phyloP scores from a whole-genome alignment of 2,888 invertebrate genomes.

The Xanthorhoe spadicearia region DNA sequence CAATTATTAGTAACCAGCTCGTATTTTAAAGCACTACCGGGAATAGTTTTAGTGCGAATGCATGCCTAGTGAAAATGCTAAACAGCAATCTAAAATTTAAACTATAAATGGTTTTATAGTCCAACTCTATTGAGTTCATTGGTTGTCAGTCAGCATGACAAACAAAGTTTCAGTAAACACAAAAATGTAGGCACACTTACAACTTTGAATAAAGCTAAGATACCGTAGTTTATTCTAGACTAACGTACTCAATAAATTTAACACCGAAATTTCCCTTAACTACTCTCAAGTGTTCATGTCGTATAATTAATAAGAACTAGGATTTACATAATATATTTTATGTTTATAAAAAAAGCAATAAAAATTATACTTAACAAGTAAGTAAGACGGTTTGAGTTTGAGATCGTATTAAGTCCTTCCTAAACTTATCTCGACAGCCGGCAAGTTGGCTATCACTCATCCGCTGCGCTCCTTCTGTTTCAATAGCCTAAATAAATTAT shows the following conservation, averaged over 20 bases:
- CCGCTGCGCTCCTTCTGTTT: slow-evolving; percentile 50
- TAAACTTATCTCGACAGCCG: slow-evolving; percentile 23
- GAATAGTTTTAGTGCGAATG: slow-evolving; percentile 5
- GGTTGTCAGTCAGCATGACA: not conserved
- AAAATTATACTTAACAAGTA: too few relatives aligned
- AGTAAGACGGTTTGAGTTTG: too few relatives aligned
- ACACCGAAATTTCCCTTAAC: too few relatives aligned
- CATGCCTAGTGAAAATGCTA: slow-evolving; percentile 5
- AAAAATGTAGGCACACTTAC: not conserved
- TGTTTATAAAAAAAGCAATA: too few relatives aligned
- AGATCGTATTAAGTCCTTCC: not conserved
- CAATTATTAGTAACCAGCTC: slow-evolving; percentile 12
- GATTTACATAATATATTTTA: too few relatives aligned
- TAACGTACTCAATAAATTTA: too few relatives aligned
- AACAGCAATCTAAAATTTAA: slow-evolving; percentile 10
- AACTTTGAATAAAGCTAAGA: not conserved
- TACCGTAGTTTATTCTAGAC: too few relatives aligned
- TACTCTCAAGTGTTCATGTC: too few relatives aligned
- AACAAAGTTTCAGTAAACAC: not conserved
- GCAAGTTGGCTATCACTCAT: slow-evolving; percentile 41
- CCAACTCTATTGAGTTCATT: not conserved
- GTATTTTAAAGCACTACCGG: slow-evolving; percentile 9
- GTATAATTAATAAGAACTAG: too few relatives aligned
- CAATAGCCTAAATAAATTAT: slow-evolving; percentile 57
- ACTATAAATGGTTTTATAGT: not conserved